A percentile compares a stretch with the other conserved stretches of the same genome.
Conservation (phyloP, 2,113 vertebrate species). For the Phoxinus phoxinus region DNA sequence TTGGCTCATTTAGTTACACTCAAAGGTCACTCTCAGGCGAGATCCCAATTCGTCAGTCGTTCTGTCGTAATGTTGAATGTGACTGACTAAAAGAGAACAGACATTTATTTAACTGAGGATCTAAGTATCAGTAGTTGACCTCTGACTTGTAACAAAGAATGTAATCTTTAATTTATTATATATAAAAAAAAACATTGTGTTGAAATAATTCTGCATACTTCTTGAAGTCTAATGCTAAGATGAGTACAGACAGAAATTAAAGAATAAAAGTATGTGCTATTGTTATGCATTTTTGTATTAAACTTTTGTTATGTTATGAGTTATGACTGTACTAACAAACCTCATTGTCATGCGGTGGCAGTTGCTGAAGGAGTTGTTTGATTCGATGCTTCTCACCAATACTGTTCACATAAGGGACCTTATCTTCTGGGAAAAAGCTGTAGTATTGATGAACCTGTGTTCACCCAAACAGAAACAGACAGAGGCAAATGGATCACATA, state of each 20-base stretch:
- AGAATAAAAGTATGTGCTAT: background rate
- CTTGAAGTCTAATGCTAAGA: background rate
- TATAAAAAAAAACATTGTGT: background rate
- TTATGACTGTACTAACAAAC: slow-evolving; percentile 66
- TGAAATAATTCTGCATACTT: background rate
- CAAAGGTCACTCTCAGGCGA: too few relatives aligned
- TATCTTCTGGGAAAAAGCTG: slow-evolving; percentile 95
- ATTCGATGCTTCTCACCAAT: slow-evolving; percentile 94
- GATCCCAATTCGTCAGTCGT: too few relatives aligned
- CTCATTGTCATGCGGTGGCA: slow-evolving; percentile 98
- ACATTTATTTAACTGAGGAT: background rate
- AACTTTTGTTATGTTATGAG: background rate
- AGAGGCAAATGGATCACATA: background rate
- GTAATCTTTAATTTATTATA: background rate
- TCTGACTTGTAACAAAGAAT: background rate
- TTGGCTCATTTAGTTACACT: too few relatives aligned
- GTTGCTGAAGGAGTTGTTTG: slow-evolving; percentile 94
- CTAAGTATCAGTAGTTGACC: background rate
- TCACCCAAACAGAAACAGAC: slow-evolving; percentile 21
- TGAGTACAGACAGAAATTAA: background rate
- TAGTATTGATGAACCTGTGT: slow-evolving; percentile 96
- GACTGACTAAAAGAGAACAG: too few relatives aligned
- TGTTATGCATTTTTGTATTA: background rate
- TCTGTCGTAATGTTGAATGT: too few relatives aligned
- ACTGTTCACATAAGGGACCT: slow-evolving; percentile 97